Evolutionary conservation across 2,888 invertebrate genomes (phyloP), one percentile per base, ranked within the genome.

Genomic region (Dynastes hyllus): DNA sequence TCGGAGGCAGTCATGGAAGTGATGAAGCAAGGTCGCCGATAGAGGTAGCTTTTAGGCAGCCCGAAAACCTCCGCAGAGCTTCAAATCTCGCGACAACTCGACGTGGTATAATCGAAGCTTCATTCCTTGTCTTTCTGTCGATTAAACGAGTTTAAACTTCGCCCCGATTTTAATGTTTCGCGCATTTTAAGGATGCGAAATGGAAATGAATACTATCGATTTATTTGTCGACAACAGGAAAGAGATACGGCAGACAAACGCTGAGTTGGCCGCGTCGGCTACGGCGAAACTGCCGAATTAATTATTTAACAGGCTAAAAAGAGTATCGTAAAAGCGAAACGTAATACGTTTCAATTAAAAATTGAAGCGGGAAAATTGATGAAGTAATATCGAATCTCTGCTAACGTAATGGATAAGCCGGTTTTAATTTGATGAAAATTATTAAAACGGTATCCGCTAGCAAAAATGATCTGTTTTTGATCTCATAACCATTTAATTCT

Each of bases 101-200:
- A 2, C 11, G 32, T 11, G 8, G 65, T 11, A 65, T 37, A 37
- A 37, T n/a, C 37, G n/a, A 65, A 32, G 13, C 13, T 2, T 11
- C 13, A 9, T 6, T 65, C 65, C 29, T 11, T 13, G 29, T 13
- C n/a, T 55, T 55, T 1, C 29, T 32, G 65, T 65, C 37, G 32
- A 32, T 65, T 65, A 65, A 65, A 37, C 13, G 65, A 29, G 29
- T 65, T 37, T 65, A 65, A 65, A 65, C 37, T 37, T 45, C 8
- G 45, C 8, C 37, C 65, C 29, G 9, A 5, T 37, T 29, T 65
- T 65, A 37, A 32, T 32, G 13, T 32, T 65, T 65, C 29, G 13
- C 65, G 65, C 0, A 45, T 32, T 37, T 11, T 29, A 32, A 29
- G 13, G 29, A 65, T 65, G 2, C 37, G 65, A 32, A 37, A 65